Evolutionary conservation across 2,797 vertebrate genomes (phyloP), one percentile per base, ranked within the genome.

Genomic region (Scarus forsteni): DNA sequence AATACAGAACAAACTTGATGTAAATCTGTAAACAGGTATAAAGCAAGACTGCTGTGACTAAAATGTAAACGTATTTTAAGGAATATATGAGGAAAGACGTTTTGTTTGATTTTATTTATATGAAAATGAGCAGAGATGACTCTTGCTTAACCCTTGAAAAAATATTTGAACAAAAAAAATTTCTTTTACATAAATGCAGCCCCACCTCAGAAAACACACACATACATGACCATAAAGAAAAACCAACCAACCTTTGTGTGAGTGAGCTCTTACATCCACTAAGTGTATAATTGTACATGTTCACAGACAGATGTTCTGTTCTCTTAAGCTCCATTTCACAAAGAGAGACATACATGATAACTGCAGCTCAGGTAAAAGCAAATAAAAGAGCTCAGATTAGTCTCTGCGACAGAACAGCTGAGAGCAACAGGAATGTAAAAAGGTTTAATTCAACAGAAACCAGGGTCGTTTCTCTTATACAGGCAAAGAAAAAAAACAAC

Each of bases 1-100:
- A 60, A 74, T 48, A 48, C 10, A 55, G 12, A 57, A 9, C 44
- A 53, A 9, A 66, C 63, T 62, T 36, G 70, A 70, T 75, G 8
- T 70, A 50, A 66, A 58, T 27, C 27, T 27, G 27, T 27, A 64
- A 67, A 66, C 0, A 14, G 43, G 44, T 27, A 48, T 42, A 1
- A 73, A 74, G 60, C 48, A 67, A 79, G 56, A 64, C 43, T 53
- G 27, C 27, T 27, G 4, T 27, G 43, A 64, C 62, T 34, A 52
- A 45, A 1, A 12, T 59, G 44, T 54, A 39, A 60, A 63, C 36
- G 56, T 42, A 27, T 44, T 79, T 75, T 66, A 60, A 67, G 60
- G 54, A 67, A 58, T 60, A 59, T 4, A 5, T 6, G 4, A 49
- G 2, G 12, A 14, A 5, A 6, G 16, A 18, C 18, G 13, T 52